A percentile compares a stretch with the other conserved stretches of the same genome.
phyloP scores from a whole-genome alignment of 2,888 invertebrate genomes.

The Aproaerema taeniolella region DNA sequence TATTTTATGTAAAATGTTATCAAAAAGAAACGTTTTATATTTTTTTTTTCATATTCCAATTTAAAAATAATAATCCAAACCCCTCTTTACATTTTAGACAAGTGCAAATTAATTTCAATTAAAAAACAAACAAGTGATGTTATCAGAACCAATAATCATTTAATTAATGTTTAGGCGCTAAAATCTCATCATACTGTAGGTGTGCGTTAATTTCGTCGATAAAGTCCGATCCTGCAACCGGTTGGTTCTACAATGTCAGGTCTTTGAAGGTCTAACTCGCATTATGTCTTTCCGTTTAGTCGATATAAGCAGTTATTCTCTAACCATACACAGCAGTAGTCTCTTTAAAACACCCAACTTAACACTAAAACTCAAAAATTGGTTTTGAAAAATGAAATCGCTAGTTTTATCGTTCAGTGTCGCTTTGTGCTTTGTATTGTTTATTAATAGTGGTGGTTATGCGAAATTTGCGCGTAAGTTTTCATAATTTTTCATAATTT shows the following conservation, averaged over 20 bases:
- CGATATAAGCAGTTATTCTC: constrained; percentile 12
- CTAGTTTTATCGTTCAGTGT: constrained; percentile 6
- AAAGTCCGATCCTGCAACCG: constrained; percentile 10
- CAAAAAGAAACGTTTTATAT: too few species aligned
- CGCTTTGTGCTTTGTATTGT: constrained; percentile 3
- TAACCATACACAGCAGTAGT: constrained; percentile 1
- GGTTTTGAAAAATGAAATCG: constrained; percentile 6
- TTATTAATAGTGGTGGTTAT: neutral
- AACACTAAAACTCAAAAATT: constrained; percentile 3
- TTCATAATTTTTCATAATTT: constrained; percentile 4
- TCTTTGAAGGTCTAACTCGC: constrained; percentile 9
- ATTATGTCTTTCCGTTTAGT: constrained; percentile 14
- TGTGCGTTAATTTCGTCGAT: neutral
- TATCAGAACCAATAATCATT: too few species aligned
- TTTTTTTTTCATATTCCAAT: too few species aligned
- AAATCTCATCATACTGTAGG: too few species aligned
- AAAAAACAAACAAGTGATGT: too few species aligned
- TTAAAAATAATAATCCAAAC: too few species aligned
- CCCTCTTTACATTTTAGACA: too few species aligned
- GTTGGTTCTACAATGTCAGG: constrained; percentile 13
- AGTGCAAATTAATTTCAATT: too few species aligned
- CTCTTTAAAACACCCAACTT: constrained; percentile 7
- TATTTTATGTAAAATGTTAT: too few species aligned
- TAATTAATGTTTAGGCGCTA: too few species aligned
- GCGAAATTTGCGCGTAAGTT: constrained; percentile 11